Conservation (phyloP, 2,888 invertebrate genomes). For the Acanthosoma haemorrhoidale region DNA sequence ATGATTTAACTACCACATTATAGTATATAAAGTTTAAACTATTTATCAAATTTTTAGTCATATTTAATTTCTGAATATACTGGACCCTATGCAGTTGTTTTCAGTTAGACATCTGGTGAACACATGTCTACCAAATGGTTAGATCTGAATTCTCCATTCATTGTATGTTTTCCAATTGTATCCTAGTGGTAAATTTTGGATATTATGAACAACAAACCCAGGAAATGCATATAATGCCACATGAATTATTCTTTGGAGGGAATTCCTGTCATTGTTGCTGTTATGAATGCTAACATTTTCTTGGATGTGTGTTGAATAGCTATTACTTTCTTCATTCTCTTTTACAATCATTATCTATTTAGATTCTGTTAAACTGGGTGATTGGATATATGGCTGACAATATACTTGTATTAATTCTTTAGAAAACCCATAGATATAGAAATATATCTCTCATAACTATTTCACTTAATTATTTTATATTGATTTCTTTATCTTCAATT, state of each 20-base stretch:
- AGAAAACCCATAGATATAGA: too few relatives aligned
- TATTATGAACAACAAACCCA: background rate
- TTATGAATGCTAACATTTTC: background rate
- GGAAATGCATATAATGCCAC: background rate
- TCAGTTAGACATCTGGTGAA: constrained; percentile 10
- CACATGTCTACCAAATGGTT: constrained; percentile 20
- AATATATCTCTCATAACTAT: too few relatives aligned
- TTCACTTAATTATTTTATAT: too few relatives aligned
- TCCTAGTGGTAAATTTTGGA: background rate
- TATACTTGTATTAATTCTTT: too few relatives aligned
- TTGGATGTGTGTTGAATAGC: background rate
- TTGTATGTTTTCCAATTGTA: background rate
- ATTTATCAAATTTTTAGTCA: too few relatives aligned
- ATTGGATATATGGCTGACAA: too few relatives aligned
- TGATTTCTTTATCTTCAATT: too few relatives aligned
- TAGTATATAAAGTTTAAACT: too few relatives aligned
- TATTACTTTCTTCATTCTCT: background rate
- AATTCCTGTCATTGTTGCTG: background rate
- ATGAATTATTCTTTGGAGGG: background rate
- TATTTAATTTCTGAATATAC: background rate
- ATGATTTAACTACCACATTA: too few relatives aligned
- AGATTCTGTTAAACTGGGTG: too few relatives aligned
- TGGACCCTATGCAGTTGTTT: background rate
- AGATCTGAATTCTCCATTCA: background rate
- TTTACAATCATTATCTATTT: background rate